phyloP scores from a whole-genome alignment of 2,888 invertebrate genomes.

The Molanna angustata region DNA sequence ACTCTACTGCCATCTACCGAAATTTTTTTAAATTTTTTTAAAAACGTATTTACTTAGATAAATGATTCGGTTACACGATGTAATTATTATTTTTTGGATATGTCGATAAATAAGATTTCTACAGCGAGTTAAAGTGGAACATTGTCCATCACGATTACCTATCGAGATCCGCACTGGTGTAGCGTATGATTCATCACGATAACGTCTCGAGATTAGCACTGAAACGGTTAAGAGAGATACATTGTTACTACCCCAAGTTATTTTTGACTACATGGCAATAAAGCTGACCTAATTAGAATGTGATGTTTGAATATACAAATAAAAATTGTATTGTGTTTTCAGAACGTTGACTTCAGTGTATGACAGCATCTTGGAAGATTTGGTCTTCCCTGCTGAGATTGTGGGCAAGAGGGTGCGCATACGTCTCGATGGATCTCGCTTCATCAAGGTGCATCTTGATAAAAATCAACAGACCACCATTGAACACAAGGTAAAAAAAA shows the following conservation, averaged over 20 bases:
- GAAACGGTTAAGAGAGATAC: too few species aligned
- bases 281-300: not conserved
- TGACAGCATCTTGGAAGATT: conserved; percentile 94
- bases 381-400: conserved; percentile 98
- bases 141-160: too few species aligned
- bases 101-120: too few species aligned
- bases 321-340: conserved; percentile 32
- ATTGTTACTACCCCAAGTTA: too few species aligned
- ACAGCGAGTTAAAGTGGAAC: too few species aligned
- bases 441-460: conserved; percentile 97
- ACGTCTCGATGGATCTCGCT: conserved; percentile 91
- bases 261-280: not conserved
- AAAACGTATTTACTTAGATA: too few species aligned
- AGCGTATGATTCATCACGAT: too few species aligned
- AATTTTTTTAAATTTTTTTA: too few species aligned
- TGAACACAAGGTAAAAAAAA: conserved; percentile 99
- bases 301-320: not conserved
- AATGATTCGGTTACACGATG: too few species aligned
- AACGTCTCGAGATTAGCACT: too few species aligned
- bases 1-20: too few species aligned
- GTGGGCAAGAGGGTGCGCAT: conserved; percentile 97
- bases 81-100: not conserved
- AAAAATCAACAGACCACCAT: conserved; percentile 98
- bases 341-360: conserved; percentile 96
- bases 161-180: too few species aligned